Conservation (phyloP, 1,140 invertebrate genomes). For the Papilio machaon region DNA sequence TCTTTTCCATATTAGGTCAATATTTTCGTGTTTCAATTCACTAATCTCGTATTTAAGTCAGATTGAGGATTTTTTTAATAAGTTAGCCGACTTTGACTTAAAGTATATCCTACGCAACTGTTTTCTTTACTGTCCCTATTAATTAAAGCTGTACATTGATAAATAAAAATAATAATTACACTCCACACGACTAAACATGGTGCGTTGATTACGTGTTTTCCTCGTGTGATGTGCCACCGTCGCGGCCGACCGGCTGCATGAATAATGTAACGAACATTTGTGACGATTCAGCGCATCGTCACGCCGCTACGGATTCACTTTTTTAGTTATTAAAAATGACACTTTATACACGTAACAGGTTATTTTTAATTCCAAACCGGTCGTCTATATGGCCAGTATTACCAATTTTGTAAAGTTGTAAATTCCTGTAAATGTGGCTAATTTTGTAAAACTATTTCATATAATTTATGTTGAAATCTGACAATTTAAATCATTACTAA, state of each 20-base stretch:
- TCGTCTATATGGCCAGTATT: background rate
- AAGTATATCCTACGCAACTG: too few species aligned
- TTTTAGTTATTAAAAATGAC: conserved; percentile 30
- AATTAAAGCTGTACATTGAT: background rate
- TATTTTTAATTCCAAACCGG: background rate
- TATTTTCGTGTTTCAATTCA: background rate
- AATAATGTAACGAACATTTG: conserved; percentile 58
- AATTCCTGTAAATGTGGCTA: too few species aligned
- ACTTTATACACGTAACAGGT: background rate
- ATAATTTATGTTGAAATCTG: too few species aligned
- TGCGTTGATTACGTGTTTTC: conserved; percentile 41
- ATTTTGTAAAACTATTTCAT: background rate
- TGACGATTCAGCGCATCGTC: conserved; percentile 41
- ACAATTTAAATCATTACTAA: background rate
- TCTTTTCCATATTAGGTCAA: background rate
- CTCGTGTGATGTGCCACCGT: conserved; percentile 52
- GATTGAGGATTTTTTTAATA: too few species aligned
- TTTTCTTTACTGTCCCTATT: too few species aligned
- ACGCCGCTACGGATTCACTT: conserved; percentile 43
- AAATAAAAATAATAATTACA: background rate
- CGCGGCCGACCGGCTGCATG: conserved; percentile 51
- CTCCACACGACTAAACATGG: conserved; percentile 40
- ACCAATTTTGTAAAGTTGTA: too few species aligned
- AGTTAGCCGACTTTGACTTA: too few species aligned
- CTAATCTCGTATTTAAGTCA: background rate